phyloP scores from a whole-genome alignment of 2,113 vertebrate species.

The Perognathus longimembris region DNA sequence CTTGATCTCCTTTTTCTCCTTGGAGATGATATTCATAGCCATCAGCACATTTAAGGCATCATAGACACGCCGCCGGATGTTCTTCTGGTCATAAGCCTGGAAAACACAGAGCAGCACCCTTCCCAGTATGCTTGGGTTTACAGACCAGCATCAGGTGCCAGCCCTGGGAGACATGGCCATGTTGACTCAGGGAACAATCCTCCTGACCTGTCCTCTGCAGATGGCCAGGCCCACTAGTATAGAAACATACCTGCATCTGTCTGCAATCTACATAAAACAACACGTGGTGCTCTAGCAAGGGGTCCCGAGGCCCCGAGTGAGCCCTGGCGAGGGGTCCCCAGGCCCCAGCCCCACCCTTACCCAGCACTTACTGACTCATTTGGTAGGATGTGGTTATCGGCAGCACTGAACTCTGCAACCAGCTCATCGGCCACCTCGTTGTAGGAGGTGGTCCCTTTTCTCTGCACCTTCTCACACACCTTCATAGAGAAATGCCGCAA shows the following conservation, averaged over 20 bases:
- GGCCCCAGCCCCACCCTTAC: background rate
- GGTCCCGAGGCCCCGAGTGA: no score
- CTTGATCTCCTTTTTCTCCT: conserved; percentile 99
- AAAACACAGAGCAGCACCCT: conserved; percentile 66
- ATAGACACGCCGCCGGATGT: conserved; percentile 97
- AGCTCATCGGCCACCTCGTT: conserved; percentile 99
- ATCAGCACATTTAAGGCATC: conserved; percentile 99
- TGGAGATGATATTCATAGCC: conserved; percentile 99
- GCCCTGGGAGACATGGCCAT: accelerated
- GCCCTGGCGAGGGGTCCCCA: no score
- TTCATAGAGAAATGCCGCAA: conserved; percentile 99
- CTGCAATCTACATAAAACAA: background rate
- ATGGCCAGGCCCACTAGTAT: background rate
- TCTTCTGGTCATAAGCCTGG: conserved; percentile 99
- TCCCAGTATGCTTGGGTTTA: background rate
- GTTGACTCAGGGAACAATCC: background rate
- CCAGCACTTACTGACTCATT: conserved; percentile 93
- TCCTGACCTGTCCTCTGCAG: background rate
- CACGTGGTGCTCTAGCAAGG: background rate
- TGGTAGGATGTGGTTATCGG: conserved; percentile 97
- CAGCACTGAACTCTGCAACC: conserved; percentile 97
- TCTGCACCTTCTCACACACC: conserved; percentile 99
- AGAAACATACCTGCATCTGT: background rate
- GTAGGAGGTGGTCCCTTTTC: conserved; percentile 98
- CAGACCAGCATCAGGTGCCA: no score